Conservation (phyloP, 2,113 vertebrate species). For the Mionectes macconnelli region DNA sequence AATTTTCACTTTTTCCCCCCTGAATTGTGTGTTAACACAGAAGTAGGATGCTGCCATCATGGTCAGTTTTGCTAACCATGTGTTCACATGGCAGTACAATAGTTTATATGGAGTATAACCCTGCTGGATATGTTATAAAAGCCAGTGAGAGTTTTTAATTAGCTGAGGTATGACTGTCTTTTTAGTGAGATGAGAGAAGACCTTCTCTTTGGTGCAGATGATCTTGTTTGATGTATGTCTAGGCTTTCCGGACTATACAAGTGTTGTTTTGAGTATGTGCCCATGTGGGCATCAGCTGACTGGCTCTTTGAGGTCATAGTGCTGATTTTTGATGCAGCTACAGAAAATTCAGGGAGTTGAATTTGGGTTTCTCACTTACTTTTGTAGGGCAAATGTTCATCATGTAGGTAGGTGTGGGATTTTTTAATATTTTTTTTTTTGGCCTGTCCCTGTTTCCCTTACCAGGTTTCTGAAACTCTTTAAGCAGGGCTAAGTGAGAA, state of each 20-base stretch:
- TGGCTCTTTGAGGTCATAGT: not conserved
- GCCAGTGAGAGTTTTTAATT: not conserved
- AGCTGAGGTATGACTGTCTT: not conserved
- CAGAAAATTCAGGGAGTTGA: not conserved
- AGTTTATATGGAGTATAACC: not conserved
- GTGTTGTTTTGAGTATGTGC: not conserved
- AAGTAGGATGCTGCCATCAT: not conserved
- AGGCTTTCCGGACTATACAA: not conserved
- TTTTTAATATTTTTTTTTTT: not conserved
- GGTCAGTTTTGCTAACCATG: not conserved
- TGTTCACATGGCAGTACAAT: not conserved
- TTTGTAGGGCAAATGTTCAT: not conserved
- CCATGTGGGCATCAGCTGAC: not conserved
- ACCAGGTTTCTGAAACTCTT: not conserved
- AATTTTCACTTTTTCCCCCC: not conserved
- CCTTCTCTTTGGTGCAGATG: not conserved
- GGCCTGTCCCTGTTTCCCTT: not conserved
- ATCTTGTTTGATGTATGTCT: not conserved
- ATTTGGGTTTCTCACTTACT: not conserved
- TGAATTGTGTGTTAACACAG: not conserved
- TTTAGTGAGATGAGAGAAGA: not conserved
- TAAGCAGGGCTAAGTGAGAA: not conserved
- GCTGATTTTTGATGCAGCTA: not conserved
- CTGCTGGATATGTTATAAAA: not conserved
- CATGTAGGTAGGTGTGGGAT: not conserved